These are phyloP conservation scores for Zosterops borbonicus DNA, from an alignment of 2,113 vertebrate genomes.

Conservation along the genomic window DNA sequence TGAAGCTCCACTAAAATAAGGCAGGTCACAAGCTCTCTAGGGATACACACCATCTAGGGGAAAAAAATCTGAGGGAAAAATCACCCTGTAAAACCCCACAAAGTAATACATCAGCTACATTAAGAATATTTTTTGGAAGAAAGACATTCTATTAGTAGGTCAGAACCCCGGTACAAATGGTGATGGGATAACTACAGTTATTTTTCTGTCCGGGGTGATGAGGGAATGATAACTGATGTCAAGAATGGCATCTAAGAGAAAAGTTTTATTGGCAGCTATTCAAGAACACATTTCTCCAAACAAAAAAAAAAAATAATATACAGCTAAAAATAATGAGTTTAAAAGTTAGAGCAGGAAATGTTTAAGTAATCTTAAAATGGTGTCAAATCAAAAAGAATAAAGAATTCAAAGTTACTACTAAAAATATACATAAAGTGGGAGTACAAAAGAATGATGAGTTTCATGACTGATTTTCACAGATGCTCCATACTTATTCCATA, in stretches of 20 bases:
- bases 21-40: neutral
- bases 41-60: neutral
- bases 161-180: neutral
- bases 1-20: neutral
- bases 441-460: neutral
- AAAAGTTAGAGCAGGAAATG: neutral
- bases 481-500: neutral
- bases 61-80: neutral
- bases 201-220: conserved; percentile 20
- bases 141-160: neutral
- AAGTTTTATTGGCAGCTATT: conserved; percentile 25
- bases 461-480: neutral
- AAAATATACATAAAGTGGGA: neutral
- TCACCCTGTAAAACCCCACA: neutral
- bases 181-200: conserved; percentile 50
- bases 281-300: conserved; percentile 14
- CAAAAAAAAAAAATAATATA: neutral
- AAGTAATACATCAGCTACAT: neutral
- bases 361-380: neutral
- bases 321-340: conserved; percentile 25
- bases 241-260: neutral
- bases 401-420: neutral
- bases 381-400: neutral
- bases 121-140: neutral
- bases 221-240: conserved; percentile 3